These are phyloP conservation scores for Oscheius myriophilus DNA, from an alignment of 2,888 invertebrate genomes.

Conservation along the genomic window DNA sequence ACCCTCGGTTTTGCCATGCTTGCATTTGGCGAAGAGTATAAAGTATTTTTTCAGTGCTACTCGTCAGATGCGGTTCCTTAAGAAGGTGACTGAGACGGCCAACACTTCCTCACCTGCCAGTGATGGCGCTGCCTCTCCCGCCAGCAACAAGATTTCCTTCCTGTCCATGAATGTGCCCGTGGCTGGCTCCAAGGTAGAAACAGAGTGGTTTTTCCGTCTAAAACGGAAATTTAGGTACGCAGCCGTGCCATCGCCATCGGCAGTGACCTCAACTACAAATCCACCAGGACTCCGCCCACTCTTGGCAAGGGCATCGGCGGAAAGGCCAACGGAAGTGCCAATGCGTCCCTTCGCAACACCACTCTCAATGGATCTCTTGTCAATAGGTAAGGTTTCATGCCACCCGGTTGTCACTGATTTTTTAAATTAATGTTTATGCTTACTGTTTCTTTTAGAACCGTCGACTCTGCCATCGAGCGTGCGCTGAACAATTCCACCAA, in stretches of 20 bases:
- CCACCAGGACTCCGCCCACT: constrained; percentile 47
- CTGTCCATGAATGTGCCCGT: constrained; percentile 23
- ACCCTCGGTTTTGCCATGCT: too few species aligned
- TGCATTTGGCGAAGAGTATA: too few species aligned
- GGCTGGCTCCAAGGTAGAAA: constrained; percentile 26
- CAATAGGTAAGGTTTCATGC: too few species aligned
- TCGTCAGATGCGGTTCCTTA: constrained; percentile 49
- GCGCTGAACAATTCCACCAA: constrained; percentile 40
- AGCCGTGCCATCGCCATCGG: constrained; percentile 13
- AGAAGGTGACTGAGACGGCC: constrained; percentile 35
- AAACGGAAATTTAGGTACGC: constrained; percentile 16
- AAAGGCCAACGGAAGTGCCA: constrained; percentile 6
- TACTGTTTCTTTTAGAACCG: constrained; percentile 38
- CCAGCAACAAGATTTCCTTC: constrained; percentile 21
- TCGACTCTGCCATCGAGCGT: constrained; percentile 38
- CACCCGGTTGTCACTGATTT: too few species aligned
- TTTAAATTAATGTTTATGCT: neutral
- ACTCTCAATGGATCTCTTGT: constrained; percentile 12
- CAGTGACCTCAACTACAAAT: constrained; percentile 50
- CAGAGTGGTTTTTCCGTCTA: neutral
- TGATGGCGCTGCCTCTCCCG: constrained; percentile 22
- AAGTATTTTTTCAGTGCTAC: constrained; percentile 41
- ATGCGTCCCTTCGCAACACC: constrained; percentile 10
- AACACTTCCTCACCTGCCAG: neutral
- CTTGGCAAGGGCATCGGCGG: constrained; percentile 51